These are phyloP conservation scores for Jacana jacana DNA, from an alignment of 2,113 vertebrate genomes.

Conservation along the genomic window DNA sequence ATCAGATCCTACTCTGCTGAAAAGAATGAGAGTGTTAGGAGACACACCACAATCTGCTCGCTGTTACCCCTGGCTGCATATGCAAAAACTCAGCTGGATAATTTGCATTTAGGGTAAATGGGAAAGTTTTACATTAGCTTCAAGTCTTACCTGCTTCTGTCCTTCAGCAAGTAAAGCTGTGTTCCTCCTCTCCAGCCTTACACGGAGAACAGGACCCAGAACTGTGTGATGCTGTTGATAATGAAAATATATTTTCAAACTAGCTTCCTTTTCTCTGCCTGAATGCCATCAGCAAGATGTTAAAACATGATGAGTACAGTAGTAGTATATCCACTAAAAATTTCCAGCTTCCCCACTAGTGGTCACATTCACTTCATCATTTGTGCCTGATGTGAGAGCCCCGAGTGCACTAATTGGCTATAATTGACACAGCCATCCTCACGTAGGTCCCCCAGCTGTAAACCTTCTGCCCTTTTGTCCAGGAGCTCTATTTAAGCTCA, in stretches of 20 bases:
- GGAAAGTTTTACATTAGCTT: not conserved
- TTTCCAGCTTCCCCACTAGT: not conserved
- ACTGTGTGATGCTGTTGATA: not conserved
- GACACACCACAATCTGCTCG: accelerated
- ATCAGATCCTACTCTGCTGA: not conserved
- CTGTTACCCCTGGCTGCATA: accelerated
- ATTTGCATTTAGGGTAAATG: not conserved
- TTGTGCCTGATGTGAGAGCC: not conserved
- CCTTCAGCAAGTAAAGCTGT: not conserved
- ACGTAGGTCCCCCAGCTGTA: not conserved
- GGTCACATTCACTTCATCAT: not conserved
- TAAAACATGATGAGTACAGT: not conserved
- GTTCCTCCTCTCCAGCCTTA: not conserved
- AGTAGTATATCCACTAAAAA: not conserved
- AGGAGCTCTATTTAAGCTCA: not conserved
- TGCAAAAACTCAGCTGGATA: not conserved
- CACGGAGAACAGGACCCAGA: not conserved
- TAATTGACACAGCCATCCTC: not conserved
- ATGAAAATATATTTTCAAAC: not conserved
- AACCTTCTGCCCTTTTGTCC: not conserved
- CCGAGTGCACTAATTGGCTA: not conserved
- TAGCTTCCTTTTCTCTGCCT: not conserved
- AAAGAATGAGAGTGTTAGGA: not conserved
- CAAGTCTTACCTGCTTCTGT: not conserved
- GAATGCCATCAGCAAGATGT: not conserved